Evolutionary conservation across 2,888 invertebrate species (phyloP).

Genomic region (Aspidiotus rigidus): DNA sequence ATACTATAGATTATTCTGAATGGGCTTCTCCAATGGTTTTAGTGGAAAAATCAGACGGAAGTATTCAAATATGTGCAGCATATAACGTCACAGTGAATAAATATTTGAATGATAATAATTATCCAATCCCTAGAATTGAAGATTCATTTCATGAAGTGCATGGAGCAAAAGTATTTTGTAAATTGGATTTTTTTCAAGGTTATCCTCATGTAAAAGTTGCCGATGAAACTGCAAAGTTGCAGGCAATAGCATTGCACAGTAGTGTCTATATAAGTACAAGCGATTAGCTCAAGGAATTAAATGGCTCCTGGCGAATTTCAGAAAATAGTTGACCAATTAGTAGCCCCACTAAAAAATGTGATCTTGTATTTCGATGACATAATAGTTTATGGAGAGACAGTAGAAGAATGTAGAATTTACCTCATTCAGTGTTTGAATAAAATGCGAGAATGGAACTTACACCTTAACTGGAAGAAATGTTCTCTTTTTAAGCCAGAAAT

Average conservation of each 20-base stretch:
- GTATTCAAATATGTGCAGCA: no score
- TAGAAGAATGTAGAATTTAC: background rate
- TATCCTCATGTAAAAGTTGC: constrained; percentile 41
- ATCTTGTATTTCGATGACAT: constrained; percentile 40
- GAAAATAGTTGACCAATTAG: background rate
- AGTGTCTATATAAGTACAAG: constrained; percentile 41
- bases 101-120: no score
- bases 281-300: constrained; percentile 42
- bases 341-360: background rate
- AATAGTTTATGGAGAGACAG: constrained; percentile 4
- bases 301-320: constrained; percentile 38
- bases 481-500: constrained; percentile 40
- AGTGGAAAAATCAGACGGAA: no score
- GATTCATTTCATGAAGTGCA: no score
- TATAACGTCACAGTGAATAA: no score
- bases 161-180: no score
- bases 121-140: no score
- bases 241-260: constrained; percentile 41
- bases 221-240: constrained; percentile 39
- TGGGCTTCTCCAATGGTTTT: no score
- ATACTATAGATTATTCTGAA: no score
- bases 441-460: constrained; percentile 1
- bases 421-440: no score
- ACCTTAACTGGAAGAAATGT: constrained; percentile 41
- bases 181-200: constrained; percentile 40